These are phyloP conservation scores for Acrobeloides nanus DNA, from an alignment of 2,888 invertebrate genomes.

Conservation along the genomic window DNA sequence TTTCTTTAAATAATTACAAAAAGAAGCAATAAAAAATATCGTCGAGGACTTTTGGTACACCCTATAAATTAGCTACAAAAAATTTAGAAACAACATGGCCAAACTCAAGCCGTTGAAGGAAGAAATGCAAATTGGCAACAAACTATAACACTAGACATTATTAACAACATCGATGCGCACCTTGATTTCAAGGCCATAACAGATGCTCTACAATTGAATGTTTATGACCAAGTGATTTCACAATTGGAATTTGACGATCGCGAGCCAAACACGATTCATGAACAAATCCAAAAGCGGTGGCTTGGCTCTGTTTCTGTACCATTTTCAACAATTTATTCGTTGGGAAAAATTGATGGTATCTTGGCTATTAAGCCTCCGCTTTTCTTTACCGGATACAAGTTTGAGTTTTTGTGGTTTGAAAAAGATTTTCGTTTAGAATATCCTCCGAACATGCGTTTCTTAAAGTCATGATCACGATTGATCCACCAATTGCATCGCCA, in stretches of 20 bases:
- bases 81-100: slow-evolving; percentile 14
- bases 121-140: slow-evolving; percentile 86
- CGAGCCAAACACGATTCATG: slow-evolving; percentile 64
- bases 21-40: too few species aligned
- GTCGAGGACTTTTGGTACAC: too few species aligned
- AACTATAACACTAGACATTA: slow-evolving; percentile 60
- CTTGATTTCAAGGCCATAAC: slow-evolving; percentile 25
- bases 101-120: slow-evolving; percentile 57
- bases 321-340: slow-evolving; percentile 67
- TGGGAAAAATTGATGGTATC: slow-evolving; percentile 62
- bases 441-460: too few species aligned
- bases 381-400: slow-evolving; percentile 20
- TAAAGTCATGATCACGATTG: slow-evolving; percentile 65
- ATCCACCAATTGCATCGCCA: slow-evolving; percentile 61
- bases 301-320: slow-evolving; percentile 72
- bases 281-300: slow-evolving; percentile 69
- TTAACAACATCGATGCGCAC: slow-evolving; percentile 11
- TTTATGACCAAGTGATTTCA: slow-evolving; percentile 68
- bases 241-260: slow-evolving; percentile 60
- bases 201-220: slow-evolving; percentile 61
- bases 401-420: background rate
- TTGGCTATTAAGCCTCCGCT: slow-evolving; percentile 61
- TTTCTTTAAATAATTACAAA: too few species aligned
- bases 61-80: too few species aligned
- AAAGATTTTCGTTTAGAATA: slow-evolving; percentile 7